Base-by-base conservation (phyloP, 1,140 invertebrate genomes). In the Sitobion miscanthi region DNA sequence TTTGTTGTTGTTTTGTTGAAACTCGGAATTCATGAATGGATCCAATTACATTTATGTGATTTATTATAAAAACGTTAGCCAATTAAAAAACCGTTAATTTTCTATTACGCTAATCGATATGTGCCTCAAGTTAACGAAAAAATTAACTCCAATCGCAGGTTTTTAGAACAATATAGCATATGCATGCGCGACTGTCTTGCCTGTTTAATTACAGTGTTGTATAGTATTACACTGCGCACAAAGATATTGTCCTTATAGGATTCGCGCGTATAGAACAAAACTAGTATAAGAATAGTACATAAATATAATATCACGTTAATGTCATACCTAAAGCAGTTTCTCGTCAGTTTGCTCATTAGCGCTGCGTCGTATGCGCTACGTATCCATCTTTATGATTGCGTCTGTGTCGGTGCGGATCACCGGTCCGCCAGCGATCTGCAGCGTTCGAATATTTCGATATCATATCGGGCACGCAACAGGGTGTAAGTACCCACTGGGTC, bases 21-120 rank as follows among this genome's bases (percentile, higher is more conserved):
- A 77, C 62, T 77, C 8, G 23, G n/a, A 25, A 35, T 42, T 25
- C 25, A 57, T 54, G 35, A 89, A 89, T 57, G 88, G 17, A 20
- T 30, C 1, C 3, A 2, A 42, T 25, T 25, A 42, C 21, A 30
- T 86, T 17, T 86, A 38, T 35, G n/a, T 38, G 49, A 38, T 54
- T 25, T 45, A 49, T 52, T 88, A 35, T 35, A 54, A 38, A 88
- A 88, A 89, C 35, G 49, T 38, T 23, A 8, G 35, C 11, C 49
- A 42, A 89, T 89, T 57, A 89, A 57, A 25, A 57, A 57, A 89
- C 52, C 49, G n/a, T 89, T 89, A 54, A 38, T 89, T 38, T 23
- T 14, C 11, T 38, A 89, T 89, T 57, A 57, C 0, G 52, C 35
- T 38, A 54, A 89, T 54, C 49, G 87, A 42, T 5, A 4, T 42